Evolutionary conservation across 2,888 invertebrate species (phyloP), one percentile per base, ranked within the genome.

Genomic region (Desoria tigrina): DNA sequence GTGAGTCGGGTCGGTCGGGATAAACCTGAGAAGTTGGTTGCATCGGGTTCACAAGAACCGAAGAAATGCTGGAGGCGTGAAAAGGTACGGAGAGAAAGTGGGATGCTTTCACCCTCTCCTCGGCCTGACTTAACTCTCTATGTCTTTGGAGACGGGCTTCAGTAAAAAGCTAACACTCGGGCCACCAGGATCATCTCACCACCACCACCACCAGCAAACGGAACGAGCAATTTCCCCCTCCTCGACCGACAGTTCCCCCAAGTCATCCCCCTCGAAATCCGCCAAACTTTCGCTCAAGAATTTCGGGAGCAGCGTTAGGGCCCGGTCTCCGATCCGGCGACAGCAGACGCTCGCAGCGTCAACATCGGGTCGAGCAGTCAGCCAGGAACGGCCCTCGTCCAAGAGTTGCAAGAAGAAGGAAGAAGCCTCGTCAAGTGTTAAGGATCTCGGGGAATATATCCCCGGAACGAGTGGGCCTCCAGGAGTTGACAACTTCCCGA

Each of bases 121-220:
- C 26, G 51, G 51, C 3, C 16, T 51, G 23, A 51, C 55, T 55
- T 28, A 55, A 26, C 42, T 63, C 42, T 58, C 50, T 62, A 73
- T 71, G 71, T 73, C 73, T 54, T 68, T 73, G 61, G 73, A 73
- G 68, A 66, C 68, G 67, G 27, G 64, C 27, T 64, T 73, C 60
- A 68, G 68, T 71, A 66, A 69, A 64, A 73, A 73, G 58, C 62
- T 73, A 58, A 69, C 59, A 61, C 54, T 73, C 56, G 68, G 69
- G 32, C 58, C 53, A 45, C 58, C 49, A 37, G 54, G 49, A 39
- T 53, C 24, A 3, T 21, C 4, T 7, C 26, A 23, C 16, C 16
- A 39, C 2, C 21, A 18, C 6, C 42, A 16, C 7, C 42, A 42
- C 2, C 42, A 58, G 58, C n/a, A n/a, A n/a, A n/a, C n/a, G 32